Conservation (phyloP, 2,888 invertebrate species). For the Sympetrum striolatum region DNA sequence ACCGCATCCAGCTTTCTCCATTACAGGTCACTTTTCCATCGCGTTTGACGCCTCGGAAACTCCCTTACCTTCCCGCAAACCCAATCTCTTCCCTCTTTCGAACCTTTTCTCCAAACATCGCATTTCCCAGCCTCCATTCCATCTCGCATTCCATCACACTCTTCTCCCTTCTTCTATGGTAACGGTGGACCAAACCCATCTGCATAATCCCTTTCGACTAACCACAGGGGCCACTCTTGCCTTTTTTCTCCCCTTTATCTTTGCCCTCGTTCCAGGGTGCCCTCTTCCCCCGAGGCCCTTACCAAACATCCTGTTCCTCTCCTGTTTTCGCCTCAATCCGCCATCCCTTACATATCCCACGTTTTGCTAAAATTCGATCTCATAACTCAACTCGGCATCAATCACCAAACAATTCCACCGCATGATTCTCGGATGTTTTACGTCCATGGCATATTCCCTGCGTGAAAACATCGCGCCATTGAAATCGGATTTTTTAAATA, state of each 20-base stretch:
- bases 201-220: conserved; percentile 32
- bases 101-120: neutral
- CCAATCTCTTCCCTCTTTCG: neutral
- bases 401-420: neutral
- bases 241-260: neutral
- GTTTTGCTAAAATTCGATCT: neutral
- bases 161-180: neutral
- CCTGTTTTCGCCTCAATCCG: neutral
- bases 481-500: too few species aligned
- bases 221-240: neutral
- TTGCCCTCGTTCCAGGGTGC: neutral
- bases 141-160: neutral
- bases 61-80: neutral
- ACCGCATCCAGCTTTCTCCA: too few species aligned
- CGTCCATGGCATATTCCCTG: neutral
- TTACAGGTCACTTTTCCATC: too few species aligned
- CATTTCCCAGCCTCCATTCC: neutral
- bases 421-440: neutral
- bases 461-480: neutral
- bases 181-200: conserved; percentile 18
- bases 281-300: neutral
- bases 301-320: neutral
- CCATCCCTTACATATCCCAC: neutral
- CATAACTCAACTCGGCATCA: neutral
- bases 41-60: neutral